Evolutionary conservation across 92 coral and sea anemone genomes (phyloP).

Genomic region (Porites lobata): DNA sequence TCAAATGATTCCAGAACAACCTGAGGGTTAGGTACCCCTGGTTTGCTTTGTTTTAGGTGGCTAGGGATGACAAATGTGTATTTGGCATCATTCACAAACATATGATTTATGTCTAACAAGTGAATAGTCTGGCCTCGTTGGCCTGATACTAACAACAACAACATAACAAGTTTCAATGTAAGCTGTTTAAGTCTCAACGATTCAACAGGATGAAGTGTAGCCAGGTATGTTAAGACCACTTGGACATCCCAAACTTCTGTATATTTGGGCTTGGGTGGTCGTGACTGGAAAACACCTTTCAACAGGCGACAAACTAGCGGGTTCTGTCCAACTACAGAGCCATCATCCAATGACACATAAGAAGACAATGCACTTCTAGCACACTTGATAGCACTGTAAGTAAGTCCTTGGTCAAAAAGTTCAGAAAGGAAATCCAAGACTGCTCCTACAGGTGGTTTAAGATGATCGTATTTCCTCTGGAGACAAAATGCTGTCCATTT

Average conservation of each 20-base stretch:
- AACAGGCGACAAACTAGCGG: constrained; percentile 8
- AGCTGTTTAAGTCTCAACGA: constrained; percentile 28
- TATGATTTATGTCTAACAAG: constrained; percentile 24
- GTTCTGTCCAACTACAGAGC: constrained; percentile 39
- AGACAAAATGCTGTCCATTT: constrained; percentile 68
- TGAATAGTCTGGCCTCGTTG: constrained; percentile 45
- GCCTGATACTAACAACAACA: neutral
- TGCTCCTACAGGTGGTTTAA: constrained; percentile 40
- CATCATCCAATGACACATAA: constrained; percentile 13
- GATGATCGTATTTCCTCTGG: constrained; percentile 46
- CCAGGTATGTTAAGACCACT: constrained; percentile 33
- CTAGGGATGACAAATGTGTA: constrained; percentile 38
- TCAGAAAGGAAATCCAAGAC: constrained; percentile 49
- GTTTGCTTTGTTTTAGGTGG: constrained; percentile 59
- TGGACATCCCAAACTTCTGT: constrained; percentile 61
- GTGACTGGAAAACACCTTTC: constrained; percentile 35
- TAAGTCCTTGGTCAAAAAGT: constrained; percentile 40
- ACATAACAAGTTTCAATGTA: constrained; percentile 42
- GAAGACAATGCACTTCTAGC: constrained; percentile 54
- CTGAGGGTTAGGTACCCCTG: constrained; percentile 35
- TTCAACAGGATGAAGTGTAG: constrained; percentile 39
- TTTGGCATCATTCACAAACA: constrained; percentile 26
- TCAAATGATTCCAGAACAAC: constrained; percentile 33
- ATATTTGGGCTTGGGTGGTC: constrained; percentile 41
- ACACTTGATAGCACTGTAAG: constrained; percentile 44